Evolutionary conservation across 2,888 invertebrate species (phyloP).

Genomic region (Chrysolina americana): DNA sequence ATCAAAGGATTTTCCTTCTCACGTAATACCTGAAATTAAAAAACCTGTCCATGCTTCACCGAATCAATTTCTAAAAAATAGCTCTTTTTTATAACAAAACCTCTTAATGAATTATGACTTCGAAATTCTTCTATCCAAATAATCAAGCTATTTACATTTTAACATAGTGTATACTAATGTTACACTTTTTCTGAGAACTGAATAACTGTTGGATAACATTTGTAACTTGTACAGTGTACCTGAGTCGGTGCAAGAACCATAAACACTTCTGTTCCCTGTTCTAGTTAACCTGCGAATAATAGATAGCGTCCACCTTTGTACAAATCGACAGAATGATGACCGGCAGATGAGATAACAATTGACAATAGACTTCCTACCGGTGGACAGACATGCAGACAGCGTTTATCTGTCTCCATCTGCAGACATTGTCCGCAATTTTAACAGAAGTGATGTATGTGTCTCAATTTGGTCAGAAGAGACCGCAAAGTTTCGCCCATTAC

Average conservation of each 20-base stretch:
- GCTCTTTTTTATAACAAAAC: too few species aligned
- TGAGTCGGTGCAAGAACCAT: slow-evolving; percentile 1
- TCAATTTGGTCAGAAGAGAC: slow-evolving; percentile 55
- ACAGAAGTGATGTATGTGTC: slow-evolving; percentile 52
- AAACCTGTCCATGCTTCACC: too few species aligned
- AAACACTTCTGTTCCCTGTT: slow-evolving; percentile 18
- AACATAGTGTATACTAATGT: too few species aligned
- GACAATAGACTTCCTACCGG: slow-evolving; percentile 55
- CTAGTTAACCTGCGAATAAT: slow-evolving; percentile 15
- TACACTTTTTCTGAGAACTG: not conserved
- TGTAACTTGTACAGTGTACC: slow-evolving; percentile 1
- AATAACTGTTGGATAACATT: not conserved
- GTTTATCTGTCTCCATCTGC: slow-evolving; percentile 62
- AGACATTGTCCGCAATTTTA: slow-evolving; percentile 52
- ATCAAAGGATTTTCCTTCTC: too few species aligned
- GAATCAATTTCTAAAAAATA: too few species aligned
- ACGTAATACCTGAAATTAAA: too few species aligned
- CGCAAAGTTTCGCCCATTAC: slow-evolving; percentile 53
- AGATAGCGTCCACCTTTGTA: slow-evolving; percentile 22
- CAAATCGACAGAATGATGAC: slow-evolving; percentile 31
- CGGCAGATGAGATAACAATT: slow-evolving; percentile 55
- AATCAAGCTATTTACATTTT: too few species aligned
- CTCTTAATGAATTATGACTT: too few species aligned
- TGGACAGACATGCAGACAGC: slow-evolving; percentile 58
- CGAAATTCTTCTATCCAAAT: too few species aligned